Base-by-base conservation (phyloP, 2,113 vertebrate species). In the Xiphophorus couchianus region DNA sequence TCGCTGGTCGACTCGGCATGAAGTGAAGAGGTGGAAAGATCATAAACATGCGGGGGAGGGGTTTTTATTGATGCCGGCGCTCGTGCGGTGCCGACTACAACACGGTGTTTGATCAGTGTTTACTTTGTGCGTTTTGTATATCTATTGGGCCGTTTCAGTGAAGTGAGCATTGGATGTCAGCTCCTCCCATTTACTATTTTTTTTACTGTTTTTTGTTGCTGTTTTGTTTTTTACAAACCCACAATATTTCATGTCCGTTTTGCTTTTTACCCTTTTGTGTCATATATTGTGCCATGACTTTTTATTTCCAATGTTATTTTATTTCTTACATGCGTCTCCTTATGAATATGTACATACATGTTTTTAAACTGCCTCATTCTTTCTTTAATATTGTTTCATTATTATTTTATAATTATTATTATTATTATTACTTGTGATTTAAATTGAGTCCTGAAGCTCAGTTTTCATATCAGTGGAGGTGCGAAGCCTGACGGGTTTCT, bases 61-160 rank as follows among this genome's bases (percentile, higher is more conserved):
- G 91, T 93, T 91, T 54, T 93, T 92, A 84, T 92, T 92, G 85
- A 90, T 94, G 96, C 94, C 94, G 91, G 94, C 94, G 96, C 96
- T 95, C 82, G 78, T 71, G 77, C 77, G 33, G 90, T 92, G 77
- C 96, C 83, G 90, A 94, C 93, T 92, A 95, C 96, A 65, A 95
- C 94, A 81, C 89, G 90, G 92, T 92, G 88, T 92, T 96, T 95
- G 94, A 93, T 96, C 95, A 90, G 95, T 95, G 96, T 95, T 95
- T 96, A 93, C 90, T 95, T 95, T 96, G 94, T 95, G 93, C 94
- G 94, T 94, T 94, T 94, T 95, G 93, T 96, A 91, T 87, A 92
- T 92, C 93, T 94, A 93, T 95, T 94, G 95, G 93, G 93, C 93
- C 91, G 94, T 94, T 94, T 94, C 94, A 93, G 93, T 95, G 94